Conservation (phyloP, 2,113 vertebrate genomes). For the Kryptolebias marmoratus region DNA sequence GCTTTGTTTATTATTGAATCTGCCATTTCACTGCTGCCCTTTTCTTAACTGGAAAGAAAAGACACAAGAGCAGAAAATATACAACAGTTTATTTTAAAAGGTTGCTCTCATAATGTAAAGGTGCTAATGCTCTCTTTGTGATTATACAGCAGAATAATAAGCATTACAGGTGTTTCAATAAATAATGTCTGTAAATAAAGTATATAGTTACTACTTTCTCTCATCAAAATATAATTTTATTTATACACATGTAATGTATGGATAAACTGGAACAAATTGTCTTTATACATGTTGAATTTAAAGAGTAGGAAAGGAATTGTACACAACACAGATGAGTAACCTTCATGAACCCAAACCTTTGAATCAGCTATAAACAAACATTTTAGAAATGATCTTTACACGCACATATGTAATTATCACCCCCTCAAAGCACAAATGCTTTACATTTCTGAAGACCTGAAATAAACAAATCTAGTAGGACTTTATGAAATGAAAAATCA, state of each 20-base stretch:
- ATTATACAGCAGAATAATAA: conserved; percentile 76
- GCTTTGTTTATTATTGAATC: conserved; percentile 19
- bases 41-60: conserved; percentile 22
- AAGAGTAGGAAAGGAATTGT: conserved; percentile 42
- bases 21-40: not conserved
- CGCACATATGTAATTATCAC: not conserved
- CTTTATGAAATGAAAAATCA: not conserved
- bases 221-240: conserved; percentile 73
- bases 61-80: conserved; percentile 50
- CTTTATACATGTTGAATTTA: conserved; percentile 43
- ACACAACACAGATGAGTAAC: conserved; percentile 34
- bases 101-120: conserved; percentile 75
- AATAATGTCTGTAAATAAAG: conserved; percentile 68
- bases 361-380: conserved; percentile 8
- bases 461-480: not conserved
- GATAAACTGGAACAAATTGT: conserved; percentile 50
- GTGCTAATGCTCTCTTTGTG: conserved; percentile 73
- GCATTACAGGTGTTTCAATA: conserved; percentile 61
- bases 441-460: not conserved
- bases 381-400: not conserved
- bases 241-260: conserved; percentile 46
- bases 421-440: not conserved
- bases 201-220: conserved; percentile 64
- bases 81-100: conserved; percentile 83
- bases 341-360: conserved; percentile 45